These are phyloP conservation scores for Ambastaia sidthimunki DNA, from an alignment of 2,797 vertebrate genomes.

Conservation along the genomic window DNA sequence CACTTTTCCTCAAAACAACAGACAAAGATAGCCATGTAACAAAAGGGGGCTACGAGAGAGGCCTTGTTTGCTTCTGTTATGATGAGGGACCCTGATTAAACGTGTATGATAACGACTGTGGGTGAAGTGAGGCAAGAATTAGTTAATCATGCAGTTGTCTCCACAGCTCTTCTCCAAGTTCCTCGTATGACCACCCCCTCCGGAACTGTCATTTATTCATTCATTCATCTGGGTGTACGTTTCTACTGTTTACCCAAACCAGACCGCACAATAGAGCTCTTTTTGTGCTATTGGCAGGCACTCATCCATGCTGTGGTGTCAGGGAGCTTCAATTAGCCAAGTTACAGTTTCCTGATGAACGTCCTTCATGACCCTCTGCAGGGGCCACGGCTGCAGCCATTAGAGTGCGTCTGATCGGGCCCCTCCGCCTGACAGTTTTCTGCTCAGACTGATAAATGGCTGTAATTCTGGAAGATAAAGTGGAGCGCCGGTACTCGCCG, in stretches of 20 bases:
- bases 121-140: constrained; percentile 16
- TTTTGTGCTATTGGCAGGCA: constrained; percentile 63
- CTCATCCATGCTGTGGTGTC: constrained; percentile 62
- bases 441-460: constrained; percentile 59
- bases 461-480: constrained; percentile 57
- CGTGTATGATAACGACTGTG: constrained; percentile 23
- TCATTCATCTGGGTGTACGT: constrained; percentile 59
- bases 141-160: constrained; percentile 22
- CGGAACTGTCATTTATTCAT: constrained; percentile 50
- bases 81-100: constrained; percentile 24
- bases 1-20: constrained; percentile 6
- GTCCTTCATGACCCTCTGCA: constrained; percentile 67
- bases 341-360: constrained; percentile 68
- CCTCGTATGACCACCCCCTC: constrained; percentile 8
- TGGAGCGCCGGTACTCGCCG: constrained; percentile 39
- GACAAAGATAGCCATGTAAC: constrained; percentile 22
- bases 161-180: constrained; percentile 15
- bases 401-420: constrained; percentile 63
- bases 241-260: constrained; percentile 69
- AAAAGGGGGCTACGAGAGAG: constrained; percentile 15
- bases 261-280: constrained; percentile 63
- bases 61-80: constrained; percentile 32
- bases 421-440: constrained; percentile 52
- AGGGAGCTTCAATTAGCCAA: constrained; percentile 69
- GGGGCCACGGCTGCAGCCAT: constrained; percentile 65